Base-by-base conservation (phyloP, 2,888 invertebrate species). In the Dasypogon diadema region DNA sequence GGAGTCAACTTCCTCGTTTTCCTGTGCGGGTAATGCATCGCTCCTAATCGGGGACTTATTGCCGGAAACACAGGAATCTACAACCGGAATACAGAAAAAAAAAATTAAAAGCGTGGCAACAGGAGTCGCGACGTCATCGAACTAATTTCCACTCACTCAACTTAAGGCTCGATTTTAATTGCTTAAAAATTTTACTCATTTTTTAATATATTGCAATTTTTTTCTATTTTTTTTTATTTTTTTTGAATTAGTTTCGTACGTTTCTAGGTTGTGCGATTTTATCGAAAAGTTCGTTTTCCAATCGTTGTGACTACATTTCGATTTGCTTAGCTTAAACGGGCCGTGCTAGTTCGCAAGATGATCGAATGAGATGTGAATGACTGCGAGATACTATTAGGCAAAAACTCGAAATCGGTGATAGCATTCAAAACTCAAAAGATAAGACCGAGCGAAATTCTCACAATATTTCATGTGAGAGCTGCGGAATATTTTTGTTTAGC, bases 21-120 rank as follows among this genome's bases (percentile, higher is more conserved):
- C 63, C 46, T 76, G 18, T 30, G 70, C 26, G 21, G 54, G 51
- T 12, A 30, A 5, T 5, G n/a, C n/a, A 81, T 81, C 16, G 82
- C 80, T 75, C 82, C 81, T 58, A n/a, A 26, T 54, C 79, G 80
- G 81, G 12, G 81, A 78, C 21, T 83, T 84, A 72, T 86, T 84
- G 73, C 83, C 83, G 51, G 83, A 81, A 58, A 86, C 82, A 79
- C 85, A 85, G 79, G 86, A 85, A 81, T 86, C 85, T 85, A 74
- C 2, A 77, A 76, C 24, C 42, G 2, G 75, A 8, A 54, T 58
- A 51, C 46, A 55, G 60, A 26, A 74, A 55, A 54, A 51, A 22
- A 21, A 21, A 26, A 55, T 55, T 16, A 30, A 51, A 55, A 4
- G 14, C 4, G 5, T 22, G 6, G 22, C 14, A 46, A 14, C 5